phyloP scores from a whole-genome alignment of 2,888 invertebrate species.

The Eurois occulta region DNA sequence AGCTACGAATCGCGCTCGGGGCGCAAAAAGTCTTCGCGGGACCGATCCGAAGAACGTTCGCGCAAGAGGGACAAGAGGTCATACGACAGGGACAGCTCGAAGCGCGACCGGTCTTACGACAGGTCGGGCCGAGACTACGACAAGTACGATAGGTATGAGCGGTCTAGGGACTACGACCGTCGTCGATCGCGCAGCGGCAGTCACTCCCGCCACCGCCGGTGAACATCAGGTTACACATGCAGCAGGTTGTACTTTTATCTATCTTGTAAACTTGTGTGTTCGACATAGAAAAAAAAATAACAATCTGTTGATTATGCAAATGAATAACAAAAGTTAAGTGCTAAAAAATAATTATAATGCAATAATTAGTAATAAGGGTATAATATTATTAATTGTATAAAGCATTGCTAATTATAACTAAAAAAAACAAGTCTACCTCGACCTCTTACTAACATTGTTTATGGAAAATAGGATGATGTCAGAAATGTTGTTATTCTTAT shows the following conservation, averaged over 20 bases:
- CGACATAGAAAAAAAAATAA: constrained; percentile 43
- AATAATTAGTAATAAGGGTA: constrained; percentile 52
- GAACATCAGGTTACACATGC: constrained; percentile 84
- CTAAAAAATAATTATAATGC: constrained; percentile 28
- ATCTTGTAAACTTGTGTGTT: constrained; percentile 56
- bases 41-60: constrained; percentile 77
- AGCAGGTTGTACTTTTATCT: constrained; percentile 85
- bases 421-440: constrained; percentile 45
- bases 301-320: constrained; percentile 37
- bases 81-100: constrained; percentile 77
- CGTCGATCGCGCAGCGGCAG: constrained; percentile 83
- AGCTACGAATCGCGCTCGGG: constrained; percentile 82
- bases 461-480: constrained; percentile 65
- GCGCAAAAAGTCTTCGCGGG: constrained; percentile 73
- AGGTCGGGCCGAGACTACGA: constrained; percentile 73
- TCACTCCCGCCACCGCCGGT: constrained; percentile 84
- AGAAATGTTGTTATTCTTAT: constrained; percentile 67
- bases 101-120: constrained; percentile 71
- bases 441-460: constrained; percentile 52
- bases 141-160: constrained; percentile 87
- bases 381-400: constrained; percentile 42
- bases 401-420: constrained; percentile 29
- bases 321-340: constrained; percentile 48
- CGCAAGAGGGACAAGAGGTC: constrained; percentile 78
- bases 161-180: constrained; percentile 85